Conservation (phyloP, 2,113 vertebrate species). For the Xenopus borealis region DNA sequence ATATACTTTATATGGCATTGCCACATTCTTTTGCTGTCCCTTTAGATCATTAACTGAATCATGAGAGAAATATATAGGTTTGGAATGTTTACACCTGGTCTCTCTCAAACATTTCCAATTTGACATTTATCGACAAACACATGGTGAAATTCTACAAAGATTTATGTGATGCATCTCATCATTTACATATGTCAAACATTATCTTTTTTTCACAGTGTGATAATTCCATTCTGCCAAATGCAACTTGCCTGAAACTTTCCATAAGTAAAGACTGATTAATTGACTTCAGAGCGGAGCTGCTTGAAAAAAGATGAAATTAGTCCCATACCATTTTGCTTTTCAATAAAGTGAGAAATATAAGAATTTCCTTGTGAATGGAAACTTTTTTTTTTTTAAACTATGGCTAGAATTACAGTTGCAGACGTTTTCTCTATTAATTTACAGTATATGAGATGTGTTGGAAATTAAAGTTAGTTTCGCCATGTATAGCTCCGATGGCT, state of each 20-base stretch:
- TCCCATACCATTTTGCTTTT: slow-evolving; percentile 59
- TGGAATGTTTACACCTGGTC: slow-evolving; percentile 4
- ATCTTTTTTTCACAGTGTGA: slow-evolving; percentile 49
- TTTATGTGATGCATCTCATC: slow-evolving; percentile 30
- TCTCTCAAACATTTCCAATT: slow-evolving; percentile 6
- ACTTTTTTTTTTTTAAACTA: slow-evolving; percentile 45
- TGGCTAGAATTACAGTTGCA: slow-evolving; percentile 41
- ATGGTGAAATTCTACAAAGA: not conserved
- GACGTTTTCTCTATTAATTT: slow-evolving; percentile 27
- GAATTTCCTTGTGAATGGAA: slow-evolving; percentile 58
- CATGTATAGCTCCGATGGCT: too few species aligned
- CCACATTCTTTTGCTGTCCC: too few species aligned
- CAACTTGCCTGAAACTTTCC: slow-evolving; percentile 55
- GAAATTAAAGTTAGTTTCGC: not conserved
- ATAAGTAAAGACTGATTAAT: slow-evolving; percentile 58
- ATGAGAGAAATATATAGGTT: too few species aligned
- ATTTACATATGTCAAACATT: slow-evolving; percentile 49
- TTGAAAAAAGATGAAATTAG: slow-evolving; percentile 59
- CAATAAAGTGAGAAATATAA: slow-evolving; percentile 64
- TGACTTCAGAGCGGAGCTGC: slow-evolving; percentile 55
- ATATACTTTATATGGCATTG: too few species aligned
- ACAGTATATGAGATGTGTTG: slow-evolving; percentile 15
- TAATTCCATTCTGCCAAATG: slow-evolving; percentile 55
- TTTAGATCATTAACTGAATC: too few species aligned
- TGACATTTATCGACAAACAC: slow-evolving; percentile 12